Base-by-base conservation (phyloP, 2,888 invertebrate genomes). In the Erebia epiphron region DNA sequence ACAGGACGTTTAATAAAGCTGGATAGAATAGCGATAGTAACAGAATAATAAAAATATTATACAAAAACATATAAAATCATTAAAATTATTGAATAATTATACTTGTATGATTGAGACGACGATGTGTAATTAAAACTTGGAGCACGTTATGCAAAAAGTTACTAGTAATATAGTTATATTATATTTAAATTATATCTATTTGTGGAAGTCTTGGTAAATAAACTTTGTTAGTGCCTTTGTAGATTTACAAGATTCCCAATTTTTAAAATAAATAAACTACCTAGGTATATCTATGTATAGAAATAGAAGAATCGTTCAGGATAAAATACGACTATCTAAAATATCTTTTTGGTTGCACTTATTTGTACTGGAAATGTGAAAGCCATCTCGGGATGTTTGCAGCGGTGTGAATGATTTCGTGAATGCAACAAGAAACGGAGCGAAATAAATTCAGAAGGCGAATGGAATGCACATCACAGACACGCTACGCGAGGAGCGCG, bases 391-490 rank as follows among this genome's bases (percentile, higher is more conserved):
- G 67, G 50, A 54, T 67, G 66, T 41, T 63, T 67, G 64, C 58
- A 70, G 78, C 73, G 74, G 75, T 76, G 79, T 79, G 79, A 82
- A 87, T 86, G 82, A 84, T 86, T 87, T 85, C 75, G 79, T 80
- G 79, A 78, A 78, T 74, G 81, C 79, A 77, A 80, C 79, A 82
- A 81, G 82, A 80, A 84, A 79, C 79, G 83, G 83, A 84, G 82
- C 77, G 79, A 87, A 90, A 88, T 88, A 87, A 88, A 89, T 86
- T 86, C 85, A 83, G 76, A 76, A 68, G 80, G 81, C 79, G 85
- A 86, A 83, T 79, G 79, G 86, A 86, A 86, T 85, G 86, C 88
- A 89, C 84, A 91, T 91, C 90, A 90, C 80, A 81, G 79, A 80
- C 90, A 91, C 82, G 84, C 87, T 83, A 85, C 79, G 80, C 78